Conservation (phyloP, 1,140 invertebrate species). For the Drosophila pallidifrons region DNA sequence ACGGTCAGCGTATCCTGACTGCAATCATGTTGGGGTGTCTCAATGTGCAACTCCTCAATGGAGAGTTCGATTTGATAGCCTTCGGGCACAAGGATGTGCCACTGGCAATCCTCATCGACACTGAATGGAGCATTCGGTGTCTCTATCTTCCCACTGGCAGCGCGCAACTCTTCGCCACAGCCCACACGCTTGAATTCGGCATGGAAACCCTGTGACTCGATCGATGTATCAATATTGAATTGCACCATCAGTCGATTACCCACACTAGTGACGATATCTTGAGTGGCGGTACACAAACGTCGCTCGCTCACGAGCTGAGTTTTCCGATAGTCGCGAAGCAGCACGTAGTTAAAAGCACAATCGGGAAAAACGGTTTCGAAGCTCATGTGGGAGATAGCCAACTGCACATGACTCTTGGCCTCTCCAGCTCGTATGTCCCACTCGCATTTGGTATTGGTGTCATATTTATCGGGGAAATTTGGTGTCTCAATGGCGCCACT, state of each 20-base stretch:
- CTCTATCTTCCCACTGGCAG: slow-evolving; percentile 45
- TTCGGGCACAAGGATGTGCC: slow-evolving; percentile 89
- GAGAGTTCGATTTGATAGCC: slow-evolving; percentile 86
- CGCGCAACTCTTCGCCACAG: slow-evolving; percentile 59
- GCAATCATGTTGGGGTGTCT: slow-evolving; percentile 71
- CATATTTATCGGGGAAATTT: slow-evolving; percentile 89
- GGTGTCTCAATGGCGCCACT: slow-evolving; percentile 88
- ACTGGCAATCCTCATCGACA: slow-evolving; percentile 89
- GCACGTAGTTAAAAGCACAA: slow-evolving; percentile 87
- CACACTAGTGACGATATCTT: slow-evolving; percentile 42
- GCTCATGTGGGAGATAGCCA: slow-evolving; percentile 91
- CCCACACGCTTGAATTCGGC: slow-evolving; percentile 86
- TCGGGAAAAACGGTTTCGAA: slow-evolving; percentile 85
- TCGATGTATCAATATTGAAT: slow-evolving; percentile 86
- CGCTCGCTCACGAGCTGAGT: slow-evolving; percentile 66
- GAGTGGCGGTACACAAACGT: slow-evolving; percentile 85
- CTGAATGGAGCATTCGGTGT: slow-evolving; percentile 86
- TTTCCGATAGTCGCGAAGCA: slow-evolving; percentile 84
- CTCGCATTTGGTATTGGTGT: slow-evolving; percentile 87
- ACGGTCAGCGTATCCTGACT: slow-evolving; percentile 46
- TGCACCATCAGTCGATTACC: slow-evolving; percentile 72
- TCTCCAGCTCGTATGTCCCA: slow-evolving; percentile 91
- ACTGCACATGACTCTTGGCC: slow-evolving; percentile 88
- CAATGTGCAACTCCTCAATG: slow-evolving; percentile 87
- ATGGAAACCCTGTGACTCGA: slow-evolving; percentile 82